phyloP scores from a whole-genome alignment of 2,113 vertebrate genomes.

The Callaeas wilsoni region DNA sequence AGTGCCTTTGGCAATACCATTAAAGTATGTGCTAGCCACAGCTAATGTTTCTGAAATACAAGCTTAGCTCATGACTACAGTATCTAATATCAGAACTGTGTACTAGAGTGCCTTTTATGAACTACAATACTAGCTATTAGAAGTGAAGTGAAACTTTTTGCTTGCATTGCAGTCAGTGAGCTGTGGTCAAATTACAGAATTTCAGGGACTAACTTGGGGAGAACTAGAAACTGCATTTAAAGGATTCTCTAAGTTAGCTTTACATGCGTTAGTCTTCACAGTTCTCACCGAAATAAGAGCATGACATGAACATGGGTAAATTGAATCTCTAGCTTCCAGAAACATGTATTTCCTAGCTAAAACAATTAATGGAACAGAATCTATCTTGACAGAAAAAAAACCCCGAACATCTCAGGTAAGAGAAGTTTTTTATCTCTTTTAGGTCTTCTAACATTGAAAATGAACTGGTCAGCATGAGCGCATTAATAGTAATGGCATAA shows the following conservation, averaged over 20 bases:
- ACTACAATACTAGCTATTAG: background rate
- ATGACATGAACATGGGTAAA: rapidly evolving
- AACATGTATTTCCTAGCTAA: background rate
- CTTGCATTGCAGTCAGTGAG: background rate
- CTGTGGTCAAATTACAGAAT: background rate
- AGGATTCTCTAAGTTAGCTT: background rate
- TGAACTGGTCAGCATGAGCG: background rate
- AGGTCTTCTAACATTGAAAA: background rate
- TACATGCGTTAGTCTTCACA: background rate
- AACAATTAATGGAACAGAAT: background rate
- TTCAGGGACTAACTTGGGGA: background rate
- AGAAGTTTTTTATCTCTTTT: background rate
- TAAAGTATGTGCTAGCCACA: background rate
- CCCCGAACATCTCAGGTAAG: background rate
- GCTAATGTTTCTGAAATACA: background rate
- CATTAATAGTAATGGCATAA: background rate
- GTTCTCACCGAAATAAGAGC: background rate
- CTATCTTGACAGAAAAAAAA: background rate
- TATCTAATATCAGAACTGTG: background rate
- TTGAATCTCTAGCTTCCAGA: background rate
- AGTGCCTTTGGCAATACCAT: background rate
- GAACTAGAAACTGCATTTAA: background rate
- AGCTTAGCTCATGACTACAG: background rate
- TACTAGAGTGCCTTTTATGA: background rate
- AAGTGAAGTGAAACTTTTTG: background rate